Conservation (phyloP, 2,888 invertebrate species). For the Heteromurus nitidus region DNA sequence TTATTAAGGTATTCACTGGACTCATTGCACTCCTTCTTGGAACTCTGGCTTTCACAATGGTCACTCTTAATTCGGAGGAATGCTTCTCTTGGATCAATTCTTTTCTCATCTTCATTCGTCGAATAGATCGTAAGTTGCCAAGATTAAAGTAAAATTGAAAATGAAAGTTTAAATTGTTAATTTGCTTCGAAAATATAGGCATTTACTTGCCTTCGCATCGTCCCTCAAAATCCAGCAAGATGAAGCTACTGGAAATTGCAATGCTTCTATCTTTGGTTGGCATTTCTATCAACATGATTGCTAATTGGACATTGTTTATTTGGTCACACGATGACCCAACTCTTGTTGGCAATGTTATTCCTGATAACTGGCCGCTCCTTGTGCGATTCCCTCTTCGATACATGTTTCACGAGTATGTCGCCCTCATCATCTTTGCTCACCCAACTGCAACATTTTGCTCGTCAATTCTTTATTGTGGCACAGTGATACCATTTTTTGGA, state of each 20-base stretch:
- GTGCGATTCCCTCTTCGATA: not conserved
- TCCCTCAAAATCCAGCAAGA: not conserved
- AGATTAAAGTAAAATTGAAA: not conserved
- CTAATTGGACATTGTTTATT: not conserved
- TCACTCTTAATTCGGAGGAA: not conserved
- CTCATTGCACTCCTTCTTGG: not conserved
- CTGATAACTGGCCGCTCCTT: not conserved
- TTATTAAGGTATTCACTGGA: not conserved
- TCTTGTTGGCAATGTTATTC: not conserved
- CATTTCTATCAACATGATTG: not conserved
- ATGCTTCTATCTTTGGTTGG: not conserved
- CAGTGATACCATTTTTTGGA: not conserved
- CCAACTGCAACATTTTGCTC: no score
- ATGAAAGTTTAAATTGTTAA: not conserved
- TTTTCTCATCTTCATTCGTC: not conserved
- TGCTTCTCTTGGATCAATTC: not conserved
- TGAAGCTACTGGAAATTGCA: not conserved
- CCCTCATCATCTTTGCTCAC: not conserved
- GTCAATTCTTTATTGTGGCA: not conserved
- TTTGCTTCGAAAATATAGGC: not conserved
- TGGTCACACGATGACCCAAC: not conserved
- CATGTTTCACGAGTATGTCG: not conserved
- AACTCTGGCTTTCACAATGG: not conserved
- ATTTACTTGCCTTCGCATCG: not conserved
- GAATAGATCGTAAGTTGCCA: not conserved